phyloP scores from a whole-genome alignment of 2,888 invertebrate species.

The Trissolcus japonicus region DNA sequence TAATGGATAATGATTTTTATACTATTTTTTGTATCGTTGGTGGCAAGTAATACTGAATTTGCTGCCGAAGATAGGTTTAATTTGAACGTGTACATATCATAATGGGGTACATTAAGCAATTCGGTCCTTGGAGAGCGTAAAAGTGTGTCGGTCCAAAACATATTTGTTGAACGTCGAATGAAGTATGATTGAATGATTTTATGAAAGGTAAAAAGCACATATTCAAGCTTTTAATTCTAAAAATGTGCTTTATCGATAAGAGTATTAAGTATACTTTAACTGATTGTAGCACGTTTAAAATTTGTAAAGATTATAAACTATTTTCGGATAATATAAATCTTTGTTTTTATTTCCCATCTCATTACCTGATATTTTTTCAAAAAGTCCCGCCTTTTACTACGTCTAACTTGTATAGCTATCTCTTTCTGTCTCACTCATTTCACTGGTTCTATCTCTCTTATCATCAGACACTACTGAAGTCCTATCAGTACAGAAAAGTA shows the following conservation, averaged over 20 bases:
- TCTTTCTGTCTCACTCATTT: no score
- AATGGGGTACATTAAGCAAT: constrained; percentile 43
- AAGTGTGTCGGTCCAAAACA: constrained; percentile 44
- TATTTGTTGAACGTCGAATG: constrained; percentile 53
- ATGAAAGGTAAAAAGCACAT: constrained; percentile 44
- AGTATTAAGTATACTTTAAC: constrained; percentile 49
- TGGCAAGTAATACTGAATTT: constrained; percentile 34
- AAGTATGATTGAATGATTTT: constrained; percentile 51
- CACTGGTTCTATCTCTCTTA: no score
- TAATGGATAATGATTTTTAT: constrained; percentile 41
- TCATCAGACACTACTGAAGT: no score
- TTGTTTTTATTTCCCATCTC: background rate
- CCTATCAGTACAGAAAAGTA: no score
- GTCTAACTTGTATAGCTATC: no score
- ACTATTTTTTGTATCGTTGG: constrained; percentile 37
- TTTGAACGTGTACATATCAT: constrained; percentile 53
- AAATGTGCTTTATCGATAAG: constrained; percentile 47
- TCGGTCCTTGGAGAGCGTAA: constrained; percentile 36
- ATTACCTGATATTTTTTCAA: no score
- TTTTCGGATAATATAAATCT: constrained; percentile 51
- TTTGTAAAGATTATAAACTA: constrained; percentile 58
- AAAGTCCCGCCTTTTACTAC: no score
- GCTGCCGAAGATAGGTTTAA: constrained; percentile 40
- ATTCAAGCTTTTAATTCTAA: constrained; percentile 32
- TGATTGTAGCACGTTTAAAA: constrained; percentile 51